Conservation (phyloP, 2,888 invertebrate genomes). For the Thymelicus acteon region DNA sequence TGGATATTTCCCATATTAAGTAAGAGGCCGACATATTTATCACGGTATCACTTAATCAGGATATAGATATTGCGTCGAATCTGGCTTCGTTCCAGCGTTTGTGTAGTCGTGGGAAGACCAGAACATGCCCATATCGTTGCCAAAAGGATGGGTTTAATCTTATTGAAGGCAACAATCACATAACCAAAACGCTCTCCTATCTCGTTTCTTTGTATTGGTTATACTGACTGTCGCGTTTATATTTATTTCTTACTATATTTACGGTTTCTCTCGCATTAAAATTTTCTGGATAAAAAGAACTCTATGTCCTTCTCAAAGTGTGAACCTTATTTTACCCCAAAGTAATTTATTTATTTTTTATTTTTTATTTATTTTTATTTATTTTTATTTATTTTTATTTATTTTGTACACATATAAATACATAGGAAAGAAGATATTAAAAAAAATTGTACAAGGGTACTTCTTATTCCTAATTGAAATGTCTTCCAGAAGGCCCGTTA, state of each 20-base stretch:
- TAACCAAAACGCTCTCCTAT: constrained; percentile 1
- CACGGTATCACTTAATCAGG: constrained; percentile 35
- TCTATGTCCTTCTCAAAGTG: no score
- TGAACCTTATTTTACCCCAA: no score
- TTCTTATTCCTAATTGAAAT: no score
- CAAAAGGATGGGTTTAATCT: constrained; percentile 31
- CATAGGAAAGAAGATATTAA: no score
- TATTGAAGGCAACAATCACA: constrained; percentile 28
- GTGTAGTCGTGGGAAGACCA: constrained; percentile 6
- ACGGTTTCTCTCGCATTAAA: no score
- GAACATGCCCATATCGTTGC: constrained; percentile 22
- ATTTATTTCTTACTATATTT: not conserved
- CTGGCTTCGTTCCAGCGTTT: not conserved
- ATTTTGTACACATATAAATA: no score
- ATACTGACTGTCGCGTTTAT: not conserved
- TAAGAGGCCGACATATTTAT: constrained; percentile 13
- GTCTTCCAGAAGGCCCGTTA: no score
- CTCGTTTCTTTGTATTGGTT: not conserved
- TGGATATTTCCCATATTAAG: constrained; percentile 7
- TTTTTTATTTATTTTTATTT: no score
- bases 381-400: no score
- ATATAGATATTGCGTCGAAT: constrained; percentile 14
- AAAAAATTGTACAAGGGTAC: no score
- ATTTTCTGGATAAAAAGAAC: no score
- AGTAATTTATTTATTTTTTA: no score